Evolutionary conservation across 2,113 vertebrate genomes (phyloP), one percentile per base, ranked within the genome.

Genomic region (Prolemur simus): DNA sequence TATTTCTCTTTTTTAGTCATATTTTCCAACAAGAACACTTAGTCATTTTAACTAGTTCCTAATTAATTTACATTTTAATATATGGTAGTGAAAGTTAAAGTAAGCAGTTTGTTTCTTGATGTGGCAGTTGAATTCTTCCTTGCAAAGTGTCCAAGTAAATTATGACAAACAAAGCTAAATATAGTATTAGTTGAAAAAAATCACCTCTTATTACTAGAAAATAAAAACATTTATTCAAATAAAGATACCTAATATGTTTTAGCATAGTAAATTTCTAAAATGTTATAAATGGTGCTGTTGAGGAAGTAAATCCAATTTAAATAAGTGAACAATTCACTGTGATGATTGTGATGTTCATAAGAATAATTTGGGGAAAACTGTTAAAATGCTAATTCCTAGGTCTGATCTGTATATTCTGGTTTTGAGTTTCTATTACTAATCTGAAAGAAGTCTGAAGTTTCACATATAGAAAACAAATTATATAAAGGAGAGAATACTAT

Each of bases 41-140:
- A 76, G 78, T 87, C 66, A 91, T 97, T 98, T 97, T 86, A 94
- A 94, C n/a, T 96, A 89, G 52, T 96, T 93, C 63, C 96, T 97
- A 97, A 96, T 98, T 96, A 91, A 96, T 97, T 97, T 98, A 98
- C 94, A 98, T 98, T 96, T 94, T 88, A 98, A 87, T 89, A 42
- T 73, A 34, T 86, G 83, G 8, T 97, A 96, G 88, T 96, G 97
- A 91, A 98, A 92, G 87, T 97, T 92, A 89, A 93, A 96, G 78
- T 97, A 92, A 98, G 97, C 96, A 74, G 2, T 84, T 6, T 87
- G 42, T 52, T 81, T 89, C 83, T 95, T 89, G 39, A 83, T 83
- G 32, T 66, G 32, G 37, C 78, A 89, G 39, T 90, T 95, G 0
- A 80, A 86, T 71, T 76, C 92, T 86, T 71, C 20, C 42, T 63